A percentile compares a stretch with the other conserved stretches of the same genome.
Conservation (phyloP, 2,113 vertebrate genomes). For the Andinoacara biseriatus region DNA sequence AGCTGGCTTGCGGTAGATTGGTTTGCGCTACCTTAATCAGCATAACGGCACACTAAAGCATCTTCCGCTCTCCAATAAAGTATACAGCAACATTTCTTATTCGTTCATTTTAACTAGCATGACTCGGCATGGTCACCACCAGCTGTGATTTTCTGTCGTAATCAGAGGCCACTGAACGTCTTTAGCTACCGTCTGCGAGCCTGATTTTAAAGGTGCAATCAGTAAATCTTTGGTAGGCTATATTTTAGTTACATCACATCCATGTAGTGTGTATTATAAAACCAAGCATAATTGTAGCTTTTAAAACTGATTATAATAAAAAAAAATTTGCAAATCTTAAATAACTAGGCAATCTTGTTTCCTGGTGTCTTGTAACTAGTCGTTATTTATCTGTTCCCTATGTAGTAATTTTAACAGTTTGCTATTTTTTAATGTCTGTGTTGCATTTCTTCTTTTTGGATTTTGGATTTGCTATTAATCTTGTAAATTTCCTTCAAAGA, state of each 20-base stretch:
- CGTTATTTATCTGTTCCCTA: too few relatives aligned
- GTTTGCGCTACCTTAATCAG: conserved; percentile 71
- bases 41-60: conserved; percentile 67
- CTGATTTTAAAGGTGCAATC: conserved; percentile 26
- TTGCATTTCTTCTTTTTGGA: too few relatives aligned
- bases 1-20: conserved; percentile 70
- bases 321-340: not conserved
- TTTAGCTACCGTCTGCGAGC: not conserved
- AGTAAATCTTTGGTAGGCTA: not conserved
- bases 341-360: not conserved
- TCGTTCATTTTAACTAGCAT: conserved; percentile 26
- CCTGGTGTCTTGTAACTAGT: too few relatives aligned
- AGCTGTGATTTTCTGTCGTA: conserved; percentile 29
- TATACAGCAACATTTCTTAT: conserved; percentile 47
- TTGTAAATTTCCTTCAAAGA: too few relatives aligned
- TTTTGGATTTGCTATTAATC: too few relatives aligned
- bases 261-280: not conserved
- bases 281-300: not conserved
- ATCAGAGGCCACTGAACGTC: conserved; percentile 32
- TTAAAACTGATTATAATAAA: not conserved
- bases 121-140: conserved; percentile 17
- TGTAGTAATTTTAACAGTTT: too few relatives aligned
- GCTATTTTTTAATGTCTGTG: too few relatives aligned
- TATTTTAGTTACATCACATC: not conserved
- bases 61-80: conserved; percentile 38